Percentiles rank a stretch among this genome's conserved stretches.
Conservation (phyloP, 2,888 invertebrate species). For the Helleia helle region DNA sequence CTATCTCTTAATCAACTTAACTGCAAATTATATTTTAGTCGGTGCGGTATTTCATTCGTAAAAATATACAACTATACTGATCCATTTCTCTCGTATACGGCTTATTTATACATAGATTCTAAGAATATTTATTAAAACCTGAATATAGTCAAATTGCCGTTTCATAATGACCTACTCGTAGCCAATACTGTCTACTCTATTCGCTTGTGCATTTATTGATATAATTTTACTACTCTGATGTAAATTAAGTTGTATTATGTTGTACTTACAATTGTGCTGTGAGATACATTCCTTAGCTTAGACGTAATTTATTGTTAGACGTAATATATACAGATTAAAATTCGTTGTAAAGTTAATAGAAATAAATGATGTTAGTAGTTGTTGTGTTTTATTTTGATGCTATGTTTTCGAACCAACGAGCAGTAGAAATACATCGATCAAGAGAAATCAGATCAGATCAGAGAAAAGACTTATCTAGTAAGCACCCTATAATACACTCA, state of each 20-base stretch:
- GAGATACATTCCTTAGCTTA: slow-evolving; percentile 25
- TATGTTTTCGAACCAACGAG: too few species aligned
- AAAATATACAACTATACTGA: too few species aligned
- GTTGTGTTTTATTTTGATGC: slow-evolving; percentile 7
- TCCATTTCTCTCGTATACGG: too few species aligned
- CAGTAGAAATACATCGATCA: too few species aligned
- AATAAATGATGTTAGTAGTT: slow-evolving; percentile 21
- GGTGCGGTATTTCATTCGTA: too few species aligned
- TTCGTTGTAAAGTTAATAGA: slow-evolving; percentile 18
- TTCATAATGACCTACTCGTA: slow-evolving; percentile 2
- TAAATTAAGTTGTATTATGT: slow-evolving; percentile 1
- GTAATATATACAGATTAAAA: slow-evolving; percentile 13
- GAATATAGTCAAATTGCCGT: not conserved
- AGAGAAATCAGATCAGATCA: too few species aligned
- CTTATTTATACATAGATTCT: too few species aligned
- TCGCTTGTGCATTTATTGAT: slow-evolving; percentile 1
- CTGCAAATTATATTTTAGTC: too few species aligned
- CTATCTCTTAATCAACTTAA: too few species aligned
- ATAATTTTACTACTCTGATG: not conserved
- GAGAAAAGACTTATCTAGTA: too few species aligned
- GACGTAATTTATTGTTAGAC: slow-evolving; percentile 19
- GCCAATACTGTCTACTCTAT: not conserved
- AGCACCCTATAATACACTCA: too few species aligned
- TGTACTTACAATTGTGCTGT: slow-evolving; percentile 26
- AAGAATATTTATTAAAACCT: too few species aligned